phyloP scores from a whole-genome alignment of 2,888 invertebrate species.

The Perizoma affinitatum region DNA sequence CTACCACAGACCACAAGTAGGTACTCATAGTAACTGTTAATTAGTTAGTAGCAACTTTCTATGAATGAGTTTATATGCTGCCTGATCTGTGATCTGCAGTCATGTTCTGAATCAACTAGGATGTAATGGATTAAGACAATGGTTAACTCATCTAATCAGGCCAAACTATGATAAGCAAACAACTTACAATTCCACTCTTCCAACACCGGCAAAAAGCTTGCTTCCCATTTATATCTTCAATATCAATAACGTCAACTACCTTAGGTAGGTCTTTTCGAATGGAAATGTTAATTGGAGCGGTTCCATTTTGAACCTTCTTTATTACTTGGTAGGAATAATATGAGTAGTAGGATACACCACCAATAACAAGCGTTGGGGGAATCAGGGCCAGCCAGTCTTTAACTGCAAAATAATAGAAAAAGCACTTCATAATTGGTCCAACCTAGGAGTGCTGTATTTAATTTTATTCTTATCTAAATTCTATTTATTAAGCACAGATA shows the following conservation, averaged over 20 bases:
- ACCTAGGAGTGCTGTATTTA: too few relatives aligned
- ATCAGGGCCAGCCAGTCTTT: constrained; percentile 92
- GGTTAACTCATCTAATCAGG: too few relatives aligned
- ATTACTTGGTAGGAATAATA: constrained; percentile 86
- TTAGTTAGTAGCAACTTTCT: too few relatives aligned
- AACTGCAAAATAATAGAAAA: constrained; percentile 76
- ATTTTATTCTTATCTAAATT: too few relatives aligned
- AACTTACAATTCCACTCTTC: constrained; percentile 94
- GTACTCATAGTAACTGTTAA: too few relatives aligned
- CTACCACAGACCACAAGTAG: too few relatives aligned
- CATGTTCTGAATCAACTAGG: too few relatives aligned
- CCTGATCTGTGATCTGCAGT: too few relatives aligned
- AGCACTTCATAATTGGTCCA: too few relatives aligned
- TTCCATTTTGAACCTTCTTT: constrained; percentile 80
- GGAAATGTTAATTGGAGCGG: constrained; percentile 84
- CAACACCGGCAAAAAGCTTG: constrained; percentile 98
- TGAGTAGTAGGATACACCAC: constrained; percentile 92
- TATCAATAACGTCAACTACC: constrained; percentile 95
- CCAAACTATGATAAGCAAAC: neutral
- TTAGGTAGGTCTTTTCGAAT: constrained; percentile 91
- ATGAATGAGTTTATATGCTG: too few relatives aligned
- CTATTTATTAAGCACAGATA: too few relatives aligned
- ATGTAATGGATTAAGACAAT: too few relatives aligned
- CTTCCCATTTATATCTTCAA: constrained; percentile 97
- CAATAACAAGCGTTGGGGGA: constrained; percentile 91